Percentiles rank a stretch among this genome's conserved stretches.
These are phyloP conservation scores for Drosophila atripex DNA, from an alignment of 2,888 invertebrate species.

Conservation along the genomic window DNA sequence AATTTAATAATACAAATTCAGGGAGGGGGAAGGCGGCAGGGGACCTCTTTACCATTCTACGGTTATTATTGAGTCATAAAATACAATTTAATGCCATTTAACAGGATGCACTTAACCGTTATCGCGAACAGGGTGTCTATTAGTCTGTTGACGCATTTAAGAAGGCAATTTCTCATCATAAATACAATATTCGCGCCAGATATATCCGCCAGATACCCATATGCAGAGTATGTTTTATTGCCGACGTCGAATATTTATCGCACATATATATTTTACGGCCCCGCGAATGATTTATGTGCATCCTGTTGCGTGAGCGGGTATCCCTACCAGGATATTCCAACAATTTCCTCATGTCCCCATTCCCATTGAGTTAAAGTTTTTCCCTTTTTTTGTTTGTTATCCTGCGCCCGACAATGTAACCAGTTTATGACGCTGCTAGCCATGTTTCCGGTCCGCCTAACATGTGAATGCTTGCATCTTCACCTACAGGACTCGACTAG, in stretches of 20 bases:
- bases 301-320: conserved; percentile 58
- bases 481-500: conserved; percentile 2
- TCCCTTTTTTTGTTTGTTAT: neutral
- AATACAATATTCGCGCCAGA: conserved; percentile 11
- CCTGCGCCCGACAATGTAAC: conserved; percentile 64
- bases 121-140: conserved; percentile 53
- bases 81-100: conserved; percentile 67
- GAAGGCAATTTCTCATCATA: conserved; percentile 42
- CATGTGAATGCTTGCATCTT: conserved; percentile 15
- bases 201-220: conserved; percentile 25
- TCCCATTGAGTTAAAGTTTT: neutral
- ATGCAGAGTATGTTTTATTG: conserved; percentile 44
- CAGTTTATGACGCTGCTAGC: conserved; percentile 61
- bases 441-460: conserved; percentile 30
- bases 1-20: neutral
- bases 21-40: no score
- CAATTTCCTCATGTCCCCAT: conserved; percentile 28
- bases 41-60: neutral
- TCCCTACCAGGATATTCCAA: conserved; percentile 23
- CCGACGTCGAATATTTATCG: conserved; percentile 41
- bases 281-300: conserved; percentile 64
- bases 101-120: conserved; percentile 61
- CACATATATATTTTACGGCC: conserved; percentile 33
- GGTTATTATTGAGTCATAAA: conserved; percentile 69
- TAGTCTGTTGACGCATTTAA: conserved; percentile 42